Evolutionary conservation across 2,113 vertebrate species (phyloP).

Genomic region (Neolamprologus cancellatus): DNA sequence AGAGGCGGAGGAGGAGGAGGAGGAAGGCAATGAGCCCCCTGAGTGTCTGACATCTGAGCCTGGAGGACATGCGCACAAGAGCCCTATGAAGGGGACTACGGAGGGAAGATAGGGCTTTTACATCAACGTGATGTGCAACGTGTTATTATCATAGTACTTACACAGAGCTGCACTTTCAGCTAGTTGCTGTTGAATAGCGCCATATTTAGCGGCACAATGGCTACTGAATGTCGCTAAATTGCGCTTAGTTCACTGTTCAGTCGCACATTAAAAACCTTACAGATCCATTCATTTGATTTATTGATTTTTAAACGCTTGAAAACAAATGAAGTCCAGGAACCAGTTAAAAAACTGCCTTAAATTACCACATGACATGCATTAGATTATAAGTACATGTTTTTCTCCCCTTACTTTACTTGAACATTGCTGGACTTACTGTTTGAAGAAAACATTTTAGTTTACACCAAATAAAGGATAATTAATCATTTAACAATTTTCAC

Average conservation of each 20-base stretch:
- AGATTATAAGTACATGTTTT: neutral
- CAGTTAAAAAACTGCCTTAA: neutral
- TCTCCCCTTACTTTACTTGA: neutral
- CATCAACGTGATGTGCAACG: neutral
- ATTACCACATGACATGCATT: neutral
- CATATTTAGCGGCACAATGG: neutral
- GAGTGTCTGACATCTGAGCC: slow-evolving; percentile 23
- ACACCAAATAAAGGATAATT: no score
- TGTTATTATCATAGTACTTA: neutral
- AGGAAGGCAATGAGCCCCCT: slow-evolving; percentile 4
- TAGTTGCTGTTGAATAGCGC: neutral
- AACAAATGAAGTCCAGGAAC: neutral
- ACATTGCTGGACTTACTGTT: neutral
- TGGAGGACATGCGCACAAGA: neutral
- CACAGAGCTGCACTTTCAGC: neutral
- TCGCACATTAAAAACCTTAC: neutral
- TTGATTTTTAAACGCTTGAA: neutral
- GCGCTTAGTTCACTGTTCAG: neutral
- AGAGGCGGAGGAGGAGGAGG: slow-evolving; percentile 31
- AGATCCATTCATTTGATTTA: neutral
- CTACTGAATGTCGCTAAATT: accelerated
- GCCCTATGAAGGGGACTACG: neutral
- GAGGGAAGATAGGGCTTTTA: neutral
- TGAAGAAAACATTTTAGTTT: neutral
- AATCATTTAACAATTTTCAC: accelerated